Evolutionary conservation across 2,888 invertebrate genomes (phyloP), one percentile per base, ranked within the genome.

Genomic region (Hirtodrosophila alboralis): DNA sequence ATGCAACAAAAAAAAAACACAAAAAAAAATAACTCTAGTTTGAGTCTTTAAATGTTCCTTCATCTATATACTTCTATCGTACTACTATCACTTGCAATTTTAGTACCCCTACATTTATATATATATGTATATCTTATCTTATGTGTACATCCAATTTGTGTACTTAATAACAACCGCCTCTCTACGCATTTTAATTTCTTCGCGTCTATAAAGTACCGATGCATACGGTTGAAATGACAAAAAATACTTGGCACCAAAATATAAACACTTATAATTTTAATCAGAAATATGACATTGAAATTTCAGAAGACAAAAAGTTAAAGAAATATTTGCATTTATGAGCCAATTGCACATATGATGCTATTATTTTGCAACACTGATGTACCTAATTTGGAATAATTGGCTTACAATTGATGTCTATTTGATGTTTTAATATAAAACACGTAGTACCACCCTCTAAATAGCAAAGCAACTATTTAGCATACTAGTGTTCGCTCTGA

Each of bases 1-100:
- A 54, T 41, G 37, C 36, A 61, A 38, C 26, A 59, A 21, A 21
- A 21, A 21, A 23, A 23, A 23, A 3, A 10, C n/a, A 37, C 8
- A 21, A 4, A 36, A 21, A 21, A 21, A 3, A 21, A 21, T 21
- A 40, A 61, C 43, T 12, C 18, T n/a, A 23, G 44, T 28, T 52
- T 62, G 48, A 63, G 59, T 72, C 56, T 56, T 54, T 71, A 65
- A 72, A 75, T 75, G 59, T 71, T 71, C 51, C 48, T 70, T 60
- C 61, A 71, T 58, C 61, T 71, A 18, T n/a, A n/a, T n/a, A 62
- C 51, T 57, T 75, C 60, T 70, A 64, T 56, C 53, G 58, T 75
- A 56, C 43, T 26, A 62, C 44, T 64, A 52, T 52, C 47, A 69
- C 71, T 58, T 58, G 43, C 53, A 40, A 74, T 21, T 75, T 36